Evolutionary conservation across 2,888 invertebrate genomes (phyloP).

Genomic region (Teinopalpus imperialis): DNA sequence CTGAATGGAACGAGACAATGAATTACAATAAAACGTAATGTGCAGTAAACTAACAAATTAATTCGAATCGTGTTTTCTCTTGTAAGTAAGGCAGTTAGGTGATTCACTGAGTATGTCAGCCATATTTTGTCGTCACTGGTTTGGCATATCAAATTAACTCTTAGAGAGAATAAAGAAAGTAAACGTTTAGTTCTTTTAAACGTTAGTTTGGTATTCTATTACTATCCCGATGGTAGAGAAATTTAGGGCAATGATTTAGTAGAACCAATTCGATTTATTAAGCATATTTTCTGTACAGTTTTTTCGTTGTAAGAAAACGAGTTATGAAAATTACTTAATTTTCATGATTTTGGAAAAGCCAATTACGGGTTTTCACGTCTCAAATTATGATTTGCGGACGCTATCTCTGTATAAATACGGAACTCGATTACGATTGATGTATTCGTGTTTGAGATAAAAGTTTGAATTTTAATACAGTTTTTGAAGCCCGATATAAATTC

Average conservation of each 20-base stretch:
- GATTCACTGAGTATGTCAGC: conserved; percentile 46
- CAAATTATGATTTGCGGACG: too few species aligned
- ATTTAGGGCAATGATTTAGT: conserved; percentile 5
- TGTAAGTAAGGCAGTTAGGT: not conserved
- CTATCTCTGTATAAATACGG: too few species aligned
- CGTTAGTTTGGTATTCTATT: conserved; percentile 31
- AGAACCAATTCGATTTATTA: not conserved
- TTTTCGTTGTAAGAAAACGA: not conserved
- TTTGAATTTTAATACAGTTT: too few species aligned
- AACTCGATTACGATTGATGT: too few species aligned
- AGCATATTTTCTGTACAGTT: too few species aligned
- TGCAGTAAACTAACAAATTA: not conserved
- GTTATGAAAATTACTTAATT: too few species aligned
- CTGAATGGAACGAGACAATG: not conserved
- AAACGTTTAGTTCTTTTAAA: conserved; percentile 44
- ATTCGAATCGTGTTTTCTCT: not conserved
- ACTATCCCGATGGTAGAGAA: conserved; percentile 22
- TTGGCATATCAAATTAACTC: conserved; percentile 56
- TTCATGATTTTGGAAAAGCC: too few species aligned
- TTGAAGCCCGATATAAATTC: too few species aligned
- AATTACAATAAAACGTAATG: conserved; percentile 3
- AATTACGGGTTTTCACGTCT: too few species aligned
- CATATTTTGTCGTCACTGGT: conserved; percentile 41
- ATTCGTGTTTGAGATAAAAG: too few species aligned
- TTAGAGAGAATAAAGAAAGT: conserved; percentile 59